These are phyloP conservation scores for Cirrhinus molitorella DNA, from an alignment of 2,797 vertebrate genomes.

Conservation along the genomic window DNA sequence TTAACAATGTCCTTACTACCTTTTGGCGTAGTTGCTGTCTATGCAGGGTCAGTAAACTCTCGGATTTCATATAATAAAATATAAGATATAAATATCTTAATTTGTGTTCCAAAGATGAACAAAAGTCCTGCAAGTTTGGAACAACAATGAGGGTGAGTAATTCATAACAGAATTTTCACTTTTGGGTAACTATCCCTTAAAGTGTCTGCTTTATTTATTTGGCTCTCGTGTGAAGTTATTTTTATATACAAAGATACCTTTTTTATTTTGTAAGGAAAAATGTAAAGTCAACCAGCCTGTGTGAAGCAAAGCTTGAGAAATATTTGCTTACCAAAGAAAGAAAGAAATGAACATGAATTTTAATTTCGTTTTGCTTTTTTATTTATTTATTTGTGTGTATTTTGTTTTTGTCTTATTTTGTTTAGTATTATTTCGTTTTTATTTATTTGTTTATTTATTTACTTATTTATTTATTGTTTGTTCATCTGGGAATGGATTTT, in stretches of 20 bases:
- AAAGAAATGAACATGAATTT: neutral
- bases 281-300: neutral
- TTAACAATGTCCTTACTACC: no score
- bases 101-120: no score
- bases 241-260: neutral
- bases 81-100: no score
- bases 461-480: neutral
- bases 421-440: neutral
- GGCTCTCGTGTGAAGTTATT: neutral
- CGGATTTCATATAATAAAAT: no score
- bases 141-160: no score
- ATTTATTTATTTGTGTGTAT: neutral
- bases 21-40: no score
- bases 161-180: no score
- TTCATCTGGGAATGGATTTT: neutral
- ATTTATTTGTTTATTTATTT: neutral
- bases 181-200: neutral
- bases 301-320: neutral
- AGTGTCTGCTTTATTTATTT: neutral
- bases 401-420: neutral
- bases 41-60: no score
- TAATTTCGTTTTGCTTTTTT: neutral
- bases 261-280: neutral
- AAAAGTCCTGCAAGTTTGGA: no score
- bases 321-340: neutral